Percentiles rank a stretch among this genome's conserved stretches.
phyloP scores from a whole-genome alignment of 92 coral and sea anemone genomes.

The Phenganax marumi region DNA sequence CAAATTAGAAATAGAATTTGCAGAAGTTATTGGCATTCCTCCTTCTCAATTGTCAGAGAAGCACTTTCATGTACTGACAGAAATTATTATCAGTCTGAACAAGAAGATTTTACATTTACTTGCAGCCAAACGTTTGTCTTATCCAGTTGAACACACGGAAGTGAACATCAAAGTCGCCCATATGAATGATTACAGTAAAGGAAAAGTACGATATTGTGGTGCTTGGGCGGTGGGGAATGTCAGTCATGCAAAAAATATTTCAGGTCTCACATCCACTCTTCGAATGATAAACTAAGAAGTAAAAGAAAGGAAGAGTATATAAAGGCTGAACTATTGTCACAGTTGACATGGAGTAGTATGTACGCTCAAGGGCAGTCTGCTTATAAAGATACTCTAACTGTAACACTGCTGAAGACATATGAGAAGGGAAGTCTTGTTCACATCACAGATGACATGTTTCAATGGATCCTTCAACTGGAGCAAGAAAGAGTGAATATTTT shows the following conservation, averaged over 20 bases:
- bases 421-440: slow-evolving; percentile 51
- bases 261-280: slow-evolving; percentile 22
- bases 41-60: neutral
- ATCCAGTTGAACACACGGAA: neutral
- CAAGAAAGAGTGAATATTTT: slow-evolving; percentile 40
- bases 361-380: slow-evolving; percentile 38
- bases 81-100: neutral
- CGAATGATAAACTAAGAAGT: neutral
- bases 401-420: slow-evolving; percentile 23
- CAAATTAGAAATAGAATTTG: slow-evolving; percentile 29
- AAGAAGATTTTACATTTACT: neutral
- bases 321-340: slow-evolving; percentile 31
- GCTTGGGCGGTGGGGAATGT: slow-evolving; percentile 44
- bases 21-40: slow-evolving; percentile 6
- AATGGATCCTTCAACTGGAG: slow-evolving; percentile 33
- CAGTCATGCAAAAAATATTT: slow-evolving; percentile 33
- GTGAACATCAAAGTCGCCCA: neutral
- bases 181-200: neutral
- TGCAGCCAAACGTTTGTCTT: neutral
- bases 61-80: neutral
- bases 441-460: slow-evolving; percentile 34
- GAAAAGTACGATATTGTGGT: neutral
- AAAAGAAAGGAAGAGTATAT: slow-evolving; percentile 31
- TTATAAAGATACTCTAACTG: slow-evolving; percentile 30
- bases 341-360: slow-evolving; percentile 17